Base-by-base conservation (phyloP, 1,140 invertebrate species). In the Pseudomyrmex concolor region DNA sequence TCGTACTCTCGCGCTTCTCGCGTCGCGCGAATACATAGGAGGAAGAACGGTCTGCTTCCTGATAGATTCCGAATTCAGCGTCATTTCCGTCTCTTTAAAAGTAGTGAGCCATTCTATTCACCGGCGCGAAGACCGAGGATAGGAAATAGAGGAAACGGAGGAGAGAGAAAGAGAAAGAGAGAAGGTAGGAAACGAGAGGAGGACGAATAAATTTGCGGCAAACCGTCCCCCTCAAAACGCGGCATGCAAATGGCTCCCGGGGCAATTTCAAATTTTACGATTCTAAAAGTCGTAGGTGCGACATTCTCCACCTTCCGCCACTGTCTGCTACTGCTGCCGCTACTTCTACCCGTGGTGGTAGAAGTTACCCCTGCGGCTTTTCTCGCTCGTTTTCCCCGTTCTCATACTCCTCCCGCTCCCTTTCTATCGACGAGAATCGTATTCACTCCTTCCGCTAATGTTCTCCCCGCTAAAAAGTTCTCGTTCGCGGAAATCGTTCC, bases 191-290 rank as follows among this genome's bases (percentile, higher is more conserved):
- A 80, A 63, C 74, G 64, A 55, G 66, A 64, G 34, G 34, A 34
- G 50, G 17, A 68, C 73, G 90, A 90, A 90, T 91, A 91, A 89
- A 92, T 91, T 92, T 91, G 45, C 76, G 81, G 84, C 77, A 88
- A 89, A 89, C 70, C 60, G 80, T 82, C 81, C 78, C 34, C 73
- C 81, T 77, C 66, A 89, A 92, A 89, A 89, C 87, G 80, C 81
- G 86, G 85, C 89, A 92, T 91, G 91, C 89, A 92, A 92, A 92
- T 92, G 84, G 74, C 82, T 89, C 82, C 67, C 71, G 84, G 73
- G 88, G 87, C 84, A 91, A 91, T 92, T 92, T 90, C 80, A 89
- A 91, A 92, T 92, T 90, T 92, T 91, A 90, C 86, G 90, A 90
- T 90, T 91, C 85, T 87, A 64, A 91, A 90, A 90, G 87, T 84